These are phyloP conservation scores for Mus minutoides DNA, from an alignment of 2,797 vertebrate genomes.

Conservation along the genomic window DNA sequence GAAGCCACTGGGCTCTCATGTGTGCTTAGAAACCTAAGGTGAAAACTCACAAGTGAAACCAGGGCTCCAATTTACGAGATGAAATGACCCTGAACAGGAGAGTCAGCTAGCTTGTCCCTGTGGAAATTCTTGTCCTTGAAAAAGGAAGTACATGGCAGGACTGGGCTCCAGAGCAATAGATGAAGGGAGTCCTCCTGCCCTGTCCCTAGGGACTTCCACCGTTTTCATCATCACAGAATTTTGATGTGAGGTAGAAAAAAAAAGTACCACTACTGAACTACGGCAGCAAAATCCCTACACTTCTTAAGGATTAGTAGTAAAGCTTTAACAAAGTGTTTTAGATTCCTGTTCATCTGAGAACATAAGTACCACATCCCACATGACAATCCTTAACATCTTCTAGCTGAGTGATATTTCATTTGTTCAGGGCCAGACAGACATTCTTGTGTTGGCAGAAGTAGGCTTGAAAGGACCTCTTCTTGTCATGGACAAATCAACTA, in stretches of 20 bases:
- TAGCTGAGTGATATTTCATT: constrained; percentile 10
- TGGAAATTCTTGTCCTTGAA: constrained; percentile 61
- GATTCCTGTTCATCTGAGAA: constrained; percentile 70
- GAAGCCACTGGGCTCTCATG: constrained; percentile 41
- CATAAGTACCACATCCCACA: constrained; percentile 16
- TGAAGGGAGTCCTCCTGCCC: not conserved
- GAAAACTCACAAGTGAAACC: constrained; percentile 57
- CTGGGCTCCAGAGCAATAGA: not conserved
- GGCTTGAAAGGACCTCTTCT: not conserved
- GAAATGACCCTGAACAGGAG: constrained; percentile 48
- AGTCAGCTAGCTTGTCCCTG: constrained; percentile 47
- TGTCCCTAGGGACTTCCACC: not conserved
- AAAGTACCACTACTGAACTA: not conserved
- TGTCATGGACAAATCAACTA: not conserved
- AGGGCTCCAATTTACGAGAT: constrained; percentile 43
- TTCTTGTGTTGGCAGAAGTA: not conserved
- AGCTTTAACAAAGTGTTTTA: constrained; percentile 72
- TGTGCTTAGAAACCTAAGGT: constrained; percentile 60
- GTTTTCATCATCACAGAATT: not conserved
- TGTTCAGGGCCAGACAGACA: not conserved
- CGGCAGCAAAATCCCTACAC: constrained; percentile 59
- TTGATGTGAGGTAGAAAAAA: not conserved
- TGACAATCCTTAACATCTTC: not conserved
- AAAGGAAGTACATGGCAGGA: not conserved
- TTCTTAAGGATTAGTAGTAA: constrained; percentile 76